A percentile compares a stretch with the other conserved stretches of the same genome.
Conservation (phyloP, 2,797 vertebrate species). For the Gymnocypris eckloni region DNA sequence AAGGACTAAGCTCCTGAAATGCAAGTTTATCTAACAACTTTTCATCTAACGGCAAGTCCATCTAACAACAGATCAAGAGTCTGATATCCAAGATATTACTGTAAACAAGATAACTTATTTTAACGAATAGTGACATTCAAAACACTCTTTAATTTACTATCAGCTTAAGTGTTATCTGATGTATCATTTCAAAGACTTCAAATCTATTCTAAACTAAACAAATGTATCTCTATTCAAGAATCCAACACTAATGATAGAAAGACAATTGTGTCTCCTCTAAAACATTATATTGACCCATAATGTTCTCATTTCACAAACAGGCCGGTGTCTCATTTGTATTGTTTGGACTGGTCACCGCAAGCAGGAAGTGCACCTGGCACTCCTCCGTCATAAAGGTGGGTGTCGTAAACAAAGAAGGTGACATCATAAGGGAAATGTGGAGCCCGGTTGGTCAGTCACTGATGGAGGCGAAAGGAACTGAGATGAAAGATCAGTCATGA, state of each 20-base stretch:
- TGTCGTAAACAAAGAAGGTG: slow-evolving; percentile 57
- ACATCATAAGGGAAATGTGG: slow-evolving; percentile 60
- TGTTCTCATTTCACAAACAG: background rate
- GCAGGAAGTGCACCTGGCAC: slow-evolving; percentile 58
- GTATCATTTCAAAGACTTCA: background rate
- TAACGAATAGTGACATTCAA: background rate
- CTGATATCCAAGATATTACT: background rate
- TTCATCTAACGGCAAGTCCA: background rate
- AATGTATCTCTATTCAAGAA: background rate
- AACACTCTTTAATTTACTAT: background rate
- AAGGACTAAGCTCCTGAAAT: background rate
- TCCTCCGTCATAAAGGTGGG: slow-evolving; percentile 36
- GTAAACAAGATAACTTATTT: background rate
- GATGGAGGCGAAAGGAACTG: slow-evolving; percentile 36
- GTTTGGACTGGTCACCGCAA: slow-evolving; percentile 26
- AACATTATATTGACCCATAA: background rate
- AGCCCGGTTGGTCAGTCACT: slow-evolving; percentile 52
- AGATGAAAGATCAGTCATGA: slow-evolving; percentile 57
- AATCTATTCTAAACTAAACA: background rate
- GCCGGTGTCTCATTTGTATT: too few species aligned
- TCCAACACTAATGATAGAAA: background rate
- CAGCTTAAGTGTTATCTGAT: background rate
- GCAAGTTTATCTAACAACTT: background rate
- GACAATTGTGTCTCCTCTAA: background rate
- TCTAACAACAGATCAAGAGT: background rate